Evolutionary conservation across 1,140 invertebrate genomes (phyloP).

Genomic region (Meloidogyne floridensis): DNA sequence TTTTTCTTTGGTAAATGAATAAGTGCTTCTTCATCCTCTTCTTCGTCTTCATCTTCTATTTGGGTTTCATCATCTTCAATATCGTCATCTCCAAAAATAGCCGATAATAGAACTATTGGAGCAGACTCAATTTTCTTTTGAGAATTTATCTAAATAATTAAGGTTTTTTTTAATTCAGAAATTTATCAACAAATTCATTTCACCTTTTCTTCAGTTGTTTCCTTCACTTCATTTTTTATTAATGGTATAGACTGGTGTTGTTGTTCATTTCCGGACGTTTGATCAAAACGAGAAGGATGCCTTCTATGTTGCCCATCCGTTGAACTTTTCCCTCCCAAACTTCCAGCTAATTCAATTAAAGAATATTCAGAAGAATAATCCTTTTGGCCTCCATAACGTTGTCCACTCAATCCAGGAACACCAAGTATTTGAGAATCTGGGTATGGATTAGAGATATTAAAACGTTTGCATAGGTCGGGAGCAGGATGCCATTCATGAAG

Average conservation of each 20-base stretch:
- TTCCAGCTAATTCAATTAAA: slow-evolving; percentile 25
- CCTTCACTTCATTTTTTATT: slow-evolving; percentile 12
- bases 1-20: slow-evolving; percentile 17
- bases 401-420: slow-evolving; percentile 36
- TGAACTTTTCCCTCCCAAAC: slow-evolving; percentile 2
- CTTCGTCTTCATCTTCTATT: slow-evolving; percentile 16
- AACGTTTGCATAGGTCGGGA: slow-evolving; percentile 82
- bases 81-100: slow-evolving; percentile 24
- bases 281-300: slow-evolving; percentile 28
- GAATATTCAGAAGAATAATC: slow-evolving; percentile 29
- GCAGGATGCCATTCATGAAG: slow-evolving; percentile 81
- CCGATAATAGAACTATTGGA: slow-evolving; percentile 16
- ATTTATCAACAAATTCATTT: neutral
- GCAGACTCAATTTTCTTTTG: slow-evolving; percentile 8
- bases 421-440: slow-evolving; percentile 66
- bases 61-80: slow-evolving; percentile 10
- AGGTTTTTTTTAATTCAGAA: too few relatives aligned
- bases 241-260: neutral
- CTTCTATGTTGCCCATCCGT: neutral
- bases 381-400: neutral
- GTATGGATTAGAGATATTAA: slow-evolving; percentile 88
- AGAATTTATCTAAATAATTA: neutral
- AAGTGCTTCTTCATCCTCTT: neutral
- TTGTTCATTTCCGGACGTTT: neutral
- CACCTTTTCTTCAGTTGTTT: slow-evolving; percentile 8